Percentiles rank a stretch among this genome's conserved stretches.
These are phyloP conservation scores for Ptyas mucosa DNA, from an alignment of 2,113 vertebrate genomes.

Conservation along the genomic window DNA sequence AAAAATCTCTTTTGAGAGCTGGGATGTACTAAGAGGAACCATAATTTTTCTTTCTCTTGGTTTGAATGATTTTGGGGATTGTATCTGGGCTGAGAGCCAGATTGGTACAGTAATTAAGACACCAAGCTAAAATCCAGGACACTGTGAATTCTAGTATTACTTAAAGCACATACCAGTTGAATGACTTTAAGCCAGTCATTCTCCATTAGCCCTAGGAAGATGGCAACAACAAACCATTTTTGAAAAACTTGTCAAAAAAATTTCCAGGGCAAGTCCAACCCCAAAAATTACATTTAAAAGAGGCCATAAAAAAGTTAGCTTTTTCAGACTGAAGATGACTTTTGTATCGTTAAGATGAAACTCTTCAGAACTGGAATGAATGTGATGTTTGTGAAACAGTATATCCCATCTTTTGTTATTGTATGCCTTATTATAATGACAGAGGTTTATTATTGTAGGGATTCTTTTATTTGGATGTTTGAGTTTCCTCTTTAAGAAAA, in stretches of 20 bases:
- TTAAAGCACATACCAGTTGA: neutral
- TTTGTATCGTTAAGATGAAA: neutral
- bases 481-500: no score
- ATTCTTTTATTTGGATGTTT: neutral
- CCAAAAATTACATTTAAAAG: neutral
- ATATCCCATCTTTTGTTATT: neutral
- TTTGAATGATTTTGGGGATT: neutral
- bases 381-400: neutral
- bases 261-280: neutral
- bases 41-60: neutral
- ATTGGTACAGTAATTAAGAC: neutral
- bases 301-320: neutral
- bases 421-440: neutral
- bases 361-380: neutral
- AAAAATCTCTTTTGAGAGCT: neutral
- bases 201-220: neutral
- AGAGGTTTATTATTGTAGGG: neutral
- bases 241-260: neutral
- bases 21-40: neutral
- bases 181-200: neutral
- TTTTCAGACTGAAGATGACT: neutral
- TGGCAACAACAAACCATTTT: neutral
- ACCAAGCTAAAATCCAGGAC: neutral
- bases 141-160: neutral
- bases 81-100: neutral